phyloP scores from a whole-genome alignment of 2,113 vertebrate genomes.

The Festucalex cinctus region DNA sequence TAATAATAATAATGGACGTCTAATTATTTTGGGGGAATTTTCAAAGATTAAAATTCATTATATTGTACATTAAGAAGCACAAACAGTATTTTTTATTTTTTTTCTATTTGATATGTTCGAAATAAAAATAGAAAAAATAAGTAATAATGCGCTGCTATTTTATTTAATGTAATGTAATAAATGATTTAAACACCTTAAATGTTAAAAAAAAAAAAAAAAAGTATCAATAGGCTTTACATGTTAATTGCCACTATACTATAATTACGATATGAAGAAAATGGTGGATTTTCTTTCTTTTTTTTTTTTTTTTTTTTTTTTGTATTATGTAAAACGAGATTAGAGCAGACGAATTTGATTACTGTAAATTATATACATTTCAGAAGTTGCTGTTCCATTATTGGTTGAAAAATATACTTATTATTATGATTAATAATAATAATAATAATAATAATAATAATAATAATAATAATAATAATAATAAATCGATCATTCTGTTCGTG shows the following conservation, averaged over 20 bases:
- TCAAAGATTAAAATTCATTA: neutral
- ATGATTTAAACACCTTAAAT: neutral
- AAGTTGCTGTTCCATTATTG: neutral
- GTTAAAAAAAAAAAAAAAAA: neutral
- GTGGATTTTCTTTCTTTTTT: neutral
- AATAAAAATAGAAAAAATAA: too few relatives aligned
- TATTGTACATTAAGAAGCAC: neutral
- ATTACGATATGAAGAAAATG: neutral
- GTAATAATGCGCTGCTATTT: neutral
- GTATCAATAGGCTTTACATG: too few relatives aligned
- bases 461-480: slow-evolving; percentile 12
- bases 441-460: neutral
- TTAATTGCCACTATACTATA: neutral
- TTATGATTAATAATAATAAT: neutral
- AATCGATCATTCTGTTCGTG: slow-evolving; percentile 17
- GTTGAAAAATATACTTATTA: neutral
- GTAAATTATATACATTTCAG: neutral
- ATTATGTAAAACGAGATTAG: neutral
- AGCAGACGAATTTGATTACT: neutral
- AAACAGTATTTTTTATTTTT: too few relatives aligned
- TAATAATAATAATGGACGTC: neutral
- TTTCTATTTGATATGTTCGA: too few relatives aligned
- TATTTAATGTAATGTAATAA: neutral
- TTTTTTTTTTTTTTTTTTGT: neutral
- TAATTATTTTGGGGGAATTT: neutral